Evolutionary conservation across 2,888 invertebrate species (phyloP), one percentile per base, ranked within the genome.

Genomic region (Gisinianus flammeolus): DNA sequence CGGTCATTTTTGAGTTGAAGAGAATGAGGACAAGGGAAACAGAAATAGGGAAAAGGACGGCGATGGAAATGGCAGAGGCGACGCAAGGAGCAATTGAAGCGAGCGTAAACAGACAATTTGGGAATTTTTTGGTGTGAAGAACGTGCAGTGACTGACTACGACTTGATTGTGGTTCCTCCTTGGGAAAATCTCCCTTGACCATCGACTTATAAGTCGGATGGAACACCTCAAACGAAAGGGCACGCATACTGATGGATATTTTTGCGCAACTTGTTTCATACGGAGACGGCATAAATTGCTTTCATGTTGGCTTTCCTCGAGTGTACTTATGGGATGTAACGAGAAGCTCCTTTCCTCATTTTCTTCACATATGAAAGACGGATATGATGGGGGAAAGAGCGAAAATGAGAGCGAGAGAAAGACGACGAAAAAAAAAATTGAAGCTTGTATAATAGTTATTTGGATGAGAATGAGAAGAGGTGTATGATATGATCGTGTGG

Each of bases 61-160:
- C 56, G 30, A 33, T 54, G 70, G 31, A 4, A 30, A 10, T 6
- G 31, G 67, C 30, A 66, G 66, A 66, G 66, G 26, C 10, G 66
- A 24, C 6, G 24, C 5, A 67, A 28, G 16, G 67, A 70, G 44
- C 8, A 70, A 70, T 12, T 28, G 30, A 26, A 26, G 70, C 16
- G 71, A 62, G 66, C 62, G 79, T 79, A 79, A 79, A 79, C 79
- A 79, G 71, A 75, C 76, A 75, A 75, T 79, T 79, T 79, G 76
- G 79, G 76, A 79, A 76, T 79, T 79, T 54, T 24, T 12, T 2
- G 62, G 62, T 24, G 62, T 26, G 72, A 24, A 71, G 76, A 62
- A 79, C 79, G 79, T 79, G 79, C 72, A 19, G 56, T 26, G 79
- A 76, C 79, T 79, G 52, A 44, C 70, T 68, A 79, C 68, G 73